Evolutionary conservation across 2,797 vertebrate species (phyloP).

Genomic region (Lutjanus argentimaculatus): DNA sequence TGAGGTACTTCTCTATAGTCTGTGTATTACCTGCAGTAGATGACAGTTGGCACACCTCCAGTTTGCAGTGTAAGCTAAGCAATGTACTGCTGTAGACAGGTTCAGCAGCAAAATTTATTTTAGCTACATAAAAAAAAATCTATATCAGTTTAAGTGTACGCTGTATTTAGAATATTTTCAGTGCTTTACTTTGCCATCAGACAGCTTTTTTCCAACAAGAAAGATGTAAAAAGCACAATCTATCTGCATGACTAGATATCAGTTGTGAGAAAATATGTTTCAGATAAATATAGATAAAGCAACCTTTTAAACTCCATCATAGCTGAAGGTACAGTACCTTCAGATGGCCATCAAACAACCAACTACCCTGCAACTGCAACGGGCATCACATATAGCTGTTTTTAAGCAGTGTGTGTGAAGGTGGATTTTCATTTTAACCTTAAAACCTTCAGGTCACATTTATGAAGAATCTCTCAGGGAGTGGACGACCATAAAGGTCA

Average conservation of each 20-base stretch:
- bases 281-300: neutral
- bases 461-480: conserved; percentile 39
- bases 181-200: no score
- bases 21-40: no score
- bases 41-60: no score
- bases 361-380: neutral
- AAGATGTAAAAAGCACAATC: neutral
- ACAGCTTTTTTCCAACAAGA: no score
- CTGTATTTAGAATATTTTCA: no score
- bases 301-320: neutral
- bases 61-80: no score
- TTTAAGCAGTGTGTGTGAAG: conserved; percentile 9
- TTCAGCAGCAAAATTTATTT: no score
- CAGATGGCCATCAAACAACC: conserved; percentile 4
- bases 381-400: conserved; percentile 3
- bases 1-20: no score
- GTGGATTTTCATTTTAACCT: conserved; percentile 55
- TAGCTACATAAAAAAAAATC: no score
- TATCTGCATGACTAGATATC: neutral
- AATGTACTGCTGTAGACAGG: no score
- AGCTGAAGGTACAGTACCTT: neutral
- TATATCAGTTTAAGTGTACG: no score
- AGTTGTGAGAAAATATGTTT: neutral
- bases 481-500: conserved; percentile 33
- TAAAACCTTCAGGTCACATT: conserved; percentile 11